Evolutionary conservation across 2,797 vertebrate genomes (phyloP), one percentile per base, ranked within the genome.

Genomic region (Coregonus suidteri): DNA sequence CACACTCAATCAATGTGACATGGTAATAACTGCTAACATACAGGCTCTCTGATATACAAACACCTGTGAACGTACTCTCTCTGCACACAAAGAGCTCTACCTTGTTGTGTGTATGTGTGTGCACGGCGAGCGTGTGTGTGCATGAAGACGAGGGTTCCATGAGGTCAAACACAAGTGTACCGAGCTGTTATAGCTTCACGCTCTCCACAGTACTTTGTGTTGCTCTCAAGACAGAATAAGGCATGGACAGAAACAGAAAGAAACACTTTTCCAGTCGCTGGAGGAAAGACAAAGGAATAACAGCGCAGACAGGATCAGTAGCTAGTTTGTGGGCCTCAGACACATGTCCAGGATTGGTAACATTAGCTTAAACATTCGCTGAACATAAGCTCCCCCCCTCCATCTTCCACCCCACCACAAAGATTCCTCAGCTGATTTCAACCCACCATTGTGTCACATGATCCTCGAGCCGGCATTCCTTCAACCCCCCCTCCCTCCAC

Each of bases 141-240:
- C 18, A 6, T 20, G 92, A 92, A 90, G 97, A 90, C 77, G 96
- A 95, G 87, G 88, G 91, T 85, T 93, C 87, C 81, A 84, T 95
- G 96, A 98, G 97, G 96, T 97, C 97, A 97, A 95, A 94, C 96
- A 96, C 96, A 96, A 95, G 95, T 94, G 96, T 97, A 97, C 97
- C 91, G 96, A 97, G 97, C 96, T 91, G 92, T 96, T 93, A 64
- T 64, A 94, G 91, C 90, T 85, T 95, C 94, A 97, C 94, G 95
- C 97, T 97, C 96, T 94, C 85, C 82, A 93, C 88, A 94, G 96
- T 95, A 96, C 95, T 95, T 95, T 96, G 95, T 96, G 96, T 89
- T 96, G 96, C 97, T 97, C 97, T 98, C 97, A 95, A 95, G 53
- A 62, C 90, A 88, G 91, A 83, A 54, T 75, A 86, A 64, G 71